Base-by-base conservation (phyloP, 1,140 invertebrate genomes). In the Ectropis grisescens region DNA sequence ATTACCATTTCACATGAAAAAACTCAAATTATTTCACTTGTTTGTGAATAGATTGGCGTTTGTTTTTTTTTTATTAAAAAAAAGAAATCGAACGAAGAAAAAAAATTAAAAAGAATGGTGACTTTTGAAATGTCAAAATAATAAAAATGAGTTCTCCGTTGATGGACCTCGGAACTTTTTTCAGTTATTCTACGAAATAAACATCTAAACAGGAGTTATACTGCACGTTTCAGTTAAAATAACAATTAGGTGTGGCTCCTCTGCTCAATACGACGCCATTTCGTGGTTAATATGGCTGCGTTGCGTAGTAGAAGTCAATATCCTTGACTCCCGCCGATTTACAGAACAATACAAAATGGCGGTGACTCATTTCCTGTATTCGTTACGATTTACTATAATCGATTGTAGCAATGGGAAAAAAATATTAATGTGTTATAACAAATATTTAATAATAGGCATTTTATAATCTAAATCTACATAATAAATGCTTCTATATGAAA, bases 61-160 rank as follows among this genome's bases (percentile, higher is more conserved):
- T 58, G 55, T 52, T 62, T 58, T 62, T 61, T 58, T 56, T 62
- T 56, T 53, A 43, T 51, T 37, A 44, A 53, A 53, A 58, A 62
- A 56, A 53, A 50, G 34, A 47, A 50, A 44, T 19, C 35, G 29
- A 45, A 58, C 52, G 49, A 50, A 32, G 41, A 53, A 55, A 53
- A 44, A 47, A 54, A 41, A 41, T 11, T 13, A 34, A 30, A 35
- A 31, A 24, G 22, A 16, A 26, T 28, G 22, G 11, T 16, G 5
- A 27, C 8, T 37, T 36, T 24, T 37, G 33, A 37, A 33, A 33
- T 16, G 36, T 26, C 24, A 26, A 26, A 26, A 22, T 22, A 22
- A 22, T 22, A 22, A 5, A 4, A 22, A 22, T 22, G 4, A 5
- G 19, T 22, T 5, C 19, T 22, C 9, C 19, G 9, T 22, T 5